Conservation (phyloP, 1,140 invertebrate species). For the Drosophila willistoni region DNA sequence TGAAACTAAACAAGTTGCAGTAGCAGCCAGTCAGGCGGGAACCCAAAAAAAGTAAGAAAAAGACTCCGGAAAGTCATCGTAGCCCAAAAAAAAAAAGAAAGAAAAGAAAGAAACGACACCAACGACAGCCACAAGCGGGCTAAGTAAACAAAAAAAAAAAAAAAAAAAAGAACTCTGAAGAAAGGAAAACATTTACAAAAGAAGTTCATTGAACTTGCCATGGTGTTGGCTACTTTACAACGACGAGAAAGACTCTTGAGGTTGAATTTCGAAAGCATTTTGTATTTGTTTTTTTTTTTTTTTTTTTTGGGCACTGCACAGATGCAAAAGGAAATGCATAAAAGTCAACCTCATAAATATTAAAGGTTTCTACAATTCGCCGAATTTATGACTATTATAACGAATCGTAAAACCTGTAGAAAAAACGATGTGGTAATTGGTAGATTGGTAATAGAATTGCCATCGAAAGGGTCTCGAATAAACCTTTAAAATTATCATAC, state of each 20-base stretch:
- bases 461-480: no score
- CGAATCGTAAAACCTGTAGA: not conserved
- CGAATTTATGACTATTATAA: not conserved
- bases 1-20: slow-evolving; percentile 57
- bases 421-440: no score
- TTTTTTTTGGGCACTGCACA: not conserved
- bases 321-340: slow-evolving; percentile 8
- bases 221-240: slow-evolving; percentile 64
- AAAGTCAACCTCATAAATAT: slow-evolving; percentile 35
- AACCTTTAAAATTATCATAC: no score
- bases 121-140: slow-evolving; percentile 57
- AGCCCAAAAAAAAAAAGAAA: slow-evolving; percentile 43
- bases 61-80: slow-evolving; percentile 56
- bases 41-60: slow-evolving; percentile 32
- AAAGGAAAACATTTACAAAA: slow-evolving; percentile 78
- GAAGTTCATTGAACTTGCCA: slow-evolving; percentile 71
- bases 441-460: no score
- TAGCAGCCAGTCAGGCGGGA: slow-evolving; percentile 21
- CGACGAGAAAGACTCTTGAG: not conserved
- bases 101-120: slow-evolving; percentile 34
- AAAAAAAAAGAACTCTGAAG: slow-evolving; percentile 40
- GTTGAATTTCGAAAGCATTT: no score
- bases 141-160: slow-evolving; percentile 71
- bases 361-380: slow-evolving; percentile 1
- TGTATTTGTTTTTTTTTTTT: not conserved